phyloP scores from a whole-genome alignment of 2,113 vertebrate species.

The Bettongia penicillata region DNA sequence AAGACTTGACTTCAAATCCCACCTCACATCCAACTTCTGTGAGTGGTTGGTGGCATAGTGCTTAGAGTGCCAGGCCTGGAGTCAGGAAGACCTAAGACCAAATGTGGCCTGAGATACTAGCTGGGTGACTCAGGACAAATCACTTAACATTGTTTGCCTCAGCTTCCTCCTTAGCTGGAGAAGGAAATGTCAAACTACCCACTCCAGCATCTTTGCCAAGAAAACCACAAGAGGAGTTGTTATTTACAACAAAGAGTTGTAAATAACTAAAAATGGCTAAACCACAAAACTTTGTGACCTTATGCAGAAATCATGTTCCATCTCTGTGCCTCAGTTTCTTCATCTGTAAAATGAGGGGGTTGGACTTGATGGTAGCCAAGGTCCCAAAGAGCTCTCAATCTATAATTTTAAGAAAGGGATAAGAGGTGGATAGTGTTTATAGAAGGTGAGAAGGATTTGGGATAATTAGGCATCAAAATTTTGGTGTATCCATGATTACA shows the following conservation, averaged over 20 bases:
- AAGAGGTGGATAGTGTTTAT: neutral
- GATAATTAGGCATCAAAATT: neutral
- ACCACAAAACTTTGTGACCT: neutral
- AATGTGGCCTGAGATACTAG: neutral
- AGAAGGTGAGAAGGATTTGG: neutral
- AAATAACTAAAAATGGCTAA: neutral
- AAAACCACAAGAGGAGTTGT: neutral
- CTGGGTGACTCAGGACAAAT: neutral
- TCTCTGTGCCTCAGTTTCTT: neutral
- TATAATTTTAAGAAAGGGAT: neutral
- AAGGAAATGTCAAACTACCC: neutral
- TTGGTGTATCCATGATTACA: neutral
- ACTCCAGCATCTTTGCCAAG: neutral
- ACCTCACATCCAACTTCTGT: neutral
- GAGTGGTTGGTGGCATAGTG: neutral
- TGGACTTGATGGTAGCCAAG: neutral
- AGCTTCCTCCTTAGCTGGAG: neutral
- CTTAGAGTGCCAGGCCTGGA: neutral
- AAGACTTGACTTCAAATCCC: neutral
- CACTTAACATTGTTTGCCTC: neutral
- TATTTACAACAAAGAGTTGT: neutral
- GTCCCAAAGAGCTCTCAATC: neutral
- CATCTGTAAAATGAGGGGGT: neutral
- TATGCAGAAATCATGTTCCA: neutral
- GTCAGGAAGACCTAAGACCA: neutral